Evolutionary conservation across 2,888 invertebrate genomes (phyloP), one percentile per base, ranked within the genome.

Genomic region (Drosophila buzzatii): DNA sequence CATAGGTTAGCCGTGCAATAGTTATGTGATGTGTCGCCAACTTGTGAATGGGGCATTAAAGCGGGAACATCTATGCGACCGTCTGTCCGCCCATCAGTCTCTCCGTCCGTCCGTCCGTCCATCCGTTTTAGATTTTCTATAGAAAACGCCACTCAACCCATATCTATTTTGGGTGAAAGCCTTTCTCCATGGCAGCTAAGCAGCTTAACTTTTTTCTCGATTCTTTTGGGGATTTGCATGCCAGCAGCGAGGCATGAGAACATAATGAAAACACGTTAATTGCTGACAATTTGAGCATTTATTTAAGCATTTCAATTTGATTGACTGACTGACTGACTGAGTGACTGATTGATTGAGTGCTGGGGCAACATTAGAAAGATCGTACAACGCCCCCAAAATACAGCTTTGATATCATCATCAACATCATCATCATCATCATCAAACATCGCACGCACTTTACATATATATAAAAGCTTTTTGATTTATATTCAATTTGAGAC

Each of bases 201-300:
- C 79, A 31, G 80, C 74, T 81, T 77, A 79, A 47, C 64, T 67
- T 44, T 45, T 20, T 37, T 53, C 6, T 27, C 37, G 23, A 39
- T 23, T 53, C 53, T 37, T 37, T 53, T 39, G 33, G 44, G 58
- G 51, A 56, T 72, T 67, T 68, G 67, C 49, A 52, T 66, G 68
- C 67, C 45, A 37, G 7, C 37, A 33, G 27, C 42, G 14, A 44
- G 37, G 45, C 63, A 49, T 49, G 49, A 23, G 14, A 52, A 55
- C 53, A 74, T 71, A 76, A 80, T 80, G 81, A 81, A 76, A 81
- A 71, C 68, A 77, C 75, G 80, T 88, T 85, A 90, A 85, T 85
- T 88, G 90, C 75, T 70, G 57, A 78, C 84, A 81, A 86, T 82
- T 75, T 73, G 73, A 57, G 18, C 45, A 23, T 41, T 45, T 44